Evolutionary conservation across 2,888 invertebrate species (phyloP), one percentile per base, ranked within the genome.

Genomic region (Azorinus chamasolen): DNA sequence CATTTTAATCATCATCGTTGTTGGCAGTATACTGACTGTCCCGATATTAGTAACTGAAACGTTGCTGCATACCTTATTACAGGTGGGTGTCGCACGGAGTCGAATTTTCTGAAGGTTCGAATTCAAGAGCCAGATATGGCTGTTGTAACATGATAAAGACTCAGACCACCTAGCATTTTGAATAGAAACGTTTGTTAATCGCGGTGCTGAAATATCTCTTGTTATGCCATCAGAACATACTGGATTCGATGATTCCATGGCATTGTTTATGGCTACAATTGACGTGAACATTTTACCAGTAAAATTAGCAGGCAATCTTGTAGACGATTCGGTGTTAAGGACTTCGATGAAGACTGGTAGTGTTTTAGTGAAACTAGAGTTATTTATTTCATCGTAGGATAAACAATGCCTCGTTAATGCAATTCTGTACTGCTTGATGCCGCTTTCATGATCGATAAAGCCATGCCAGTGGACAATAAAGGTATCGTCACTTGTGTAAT

Each of bases 401-500:
- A 32, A 32, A 32, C 32, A 32, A 32, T 32, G 32, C 10, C 32
- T 20, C 20, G 83, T 61, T 22, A 83, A 12, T 0, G 71, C 85
- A 1, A 84, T 50, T 48, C 74, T 66, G 55, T 84, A 87, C 2
- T 70, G 45, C 16, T 71, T 72, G 10, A 87, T 83, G 14, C 84
- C 85, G 75, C 85, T 85, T 58, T 87, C 87, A 22, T 87, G 85
- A 37, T 87, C 87, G 18, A 85, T 76, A 37, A 87, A 87, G 3
- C 84, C 87, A 27, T 74, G 51, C 85, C 83, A 84, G 41, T 70
- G 65, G 14, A 80, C 69, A 2, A 53, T 59, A 1, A 85, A 27
- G 0, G 53, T 20, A 6, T 64, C 62, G 12, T 66, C 71, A 55
- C 79, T 68, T 6, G 77, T 79, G 59, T 81, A 87, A 57, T 86